phyloP scores from a whole-genome alignment of 53 echinoderm and acorn worm species.

The Pentamera pediparva region DNA sequence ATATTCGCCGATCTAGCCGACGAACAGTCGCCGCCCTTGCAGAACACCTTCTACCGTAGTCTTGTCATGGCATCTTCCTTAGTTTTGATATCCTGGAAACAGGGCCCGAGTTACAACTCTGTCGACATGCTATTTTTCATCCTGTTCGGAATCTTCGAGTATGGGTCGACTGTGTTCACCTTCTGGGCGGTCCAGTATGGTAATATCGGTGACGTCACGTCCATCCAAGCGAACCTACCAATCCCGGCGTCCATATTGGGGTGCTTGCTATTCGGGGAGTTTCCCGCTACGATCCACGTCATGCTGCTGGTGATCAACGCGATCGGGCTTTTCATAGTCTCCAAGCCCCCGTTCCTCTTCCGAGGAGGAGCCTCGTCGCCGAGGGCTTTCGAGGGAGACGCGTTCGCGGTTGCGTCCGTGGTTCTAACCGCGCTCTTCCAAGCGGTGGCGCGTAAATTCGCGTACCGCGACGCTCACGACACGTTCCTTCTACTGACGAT shows the following conservation, averaged over 20 bases:
- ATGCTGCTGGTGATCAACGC: conserved; percentile 3
- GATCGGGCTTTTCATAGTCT: conserved; percentile 2
- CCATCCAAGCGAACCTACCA: conserved; percentile 14
- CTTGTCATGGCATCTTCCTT: neutral
- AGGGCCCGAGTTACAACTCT: neutral
- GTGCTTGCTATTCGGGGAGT: neutral
- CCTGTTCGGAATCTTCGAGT: conserved; percentile 5
- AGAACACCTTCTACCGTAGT: conserved; percentile 4
- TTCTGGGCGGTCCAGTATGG: conserved; percentile 11
- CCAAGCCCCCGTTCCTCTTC: conserved; percentile 15
- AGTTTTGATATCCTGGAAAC: neutral
- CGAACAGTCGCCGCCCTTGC: neutral
- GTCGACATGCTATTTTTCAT: neutral
- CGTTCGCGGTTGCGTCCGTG: neutral
- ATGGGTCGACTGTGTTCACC: neutral
- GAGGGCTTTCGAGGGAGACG: neutral
- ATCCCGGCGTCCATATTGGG: conserved; percentile 18
- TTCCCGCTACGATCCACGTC: neutral
- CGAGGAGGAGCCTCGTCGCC: neutral
- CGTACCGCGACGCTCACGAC: neutral
- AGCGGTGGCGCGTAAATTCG: conserved; percentile 8
- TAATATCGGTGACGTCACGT: conserved; percentile 17
- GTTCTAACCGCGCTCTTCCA: conserved; percentile 1
- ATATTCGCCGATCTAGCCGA: conserved; percentile 12
- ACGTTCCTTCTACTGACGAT: neutral